Conservation (phyloP, 2,888 invertebrate species). For the Teleogryllus oceanicus region DNA sequence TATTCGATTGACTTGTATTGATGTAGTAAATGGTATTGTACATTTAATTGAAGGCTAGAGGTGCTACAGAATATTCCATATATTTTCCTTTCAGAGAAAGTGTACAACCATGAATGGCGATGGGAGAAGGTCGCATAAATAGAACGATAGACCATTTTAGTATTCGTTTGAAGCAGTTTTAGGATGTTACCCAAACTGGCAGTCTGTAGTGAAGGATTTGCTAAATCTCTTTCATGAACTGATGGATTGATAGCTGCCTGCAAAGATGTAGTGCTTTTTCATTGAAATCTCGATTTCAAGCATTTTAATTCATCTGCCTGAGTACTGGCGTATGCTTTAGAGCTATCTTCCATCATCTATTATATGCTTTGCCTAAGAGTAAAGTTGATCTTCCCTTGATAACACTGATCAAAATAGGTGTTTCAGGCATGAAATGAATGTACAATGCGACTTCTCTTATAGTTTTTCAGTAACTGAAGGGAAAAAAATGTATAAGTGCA, state of each 20-base stretch:
- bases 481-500: too few relatives aligned
- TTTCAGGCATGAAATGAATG: too few relatives aligned
- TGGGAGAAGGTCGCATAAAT: constrained; percentile 69
- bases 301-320: background rate
- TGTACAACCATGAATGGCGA: constrained; percentile 58
- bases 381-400: too few relatives aligned
- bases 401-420: too few relatives aligned
- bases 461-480: too few relatives aligned
- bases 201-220: constrained; percentile 78
- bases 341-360: too few relatives aligned
- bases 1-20: constrained; percentile 70
- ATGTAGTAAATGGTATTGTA: constrained; percentile 43
- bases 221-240: constrained; percentile 83
- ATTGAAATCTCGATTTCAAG: background rate
- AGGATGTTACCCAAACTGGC: constrained; percentile 70
- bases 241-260: constrained; percentile 96
- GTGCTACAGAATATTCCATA: too few relatives aligned
- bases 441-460: too few relatives aligned
- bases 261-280: constrained; percentile 60
- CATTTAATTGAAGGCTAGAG: too few relatives aligned
- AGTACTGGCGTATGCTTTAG: background rate
- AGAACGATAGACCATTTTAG: constrained; percentile 83
- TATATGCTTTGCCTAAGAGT: too few relatives aligned
- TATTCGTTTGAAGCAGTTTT: constrained; percentile 86
- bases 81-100: constrained; percentile 39